phyloP scores from a whole-genome alignment of 2,888 invertebrate genomes.

The Bimastos eiseni region DNA sequence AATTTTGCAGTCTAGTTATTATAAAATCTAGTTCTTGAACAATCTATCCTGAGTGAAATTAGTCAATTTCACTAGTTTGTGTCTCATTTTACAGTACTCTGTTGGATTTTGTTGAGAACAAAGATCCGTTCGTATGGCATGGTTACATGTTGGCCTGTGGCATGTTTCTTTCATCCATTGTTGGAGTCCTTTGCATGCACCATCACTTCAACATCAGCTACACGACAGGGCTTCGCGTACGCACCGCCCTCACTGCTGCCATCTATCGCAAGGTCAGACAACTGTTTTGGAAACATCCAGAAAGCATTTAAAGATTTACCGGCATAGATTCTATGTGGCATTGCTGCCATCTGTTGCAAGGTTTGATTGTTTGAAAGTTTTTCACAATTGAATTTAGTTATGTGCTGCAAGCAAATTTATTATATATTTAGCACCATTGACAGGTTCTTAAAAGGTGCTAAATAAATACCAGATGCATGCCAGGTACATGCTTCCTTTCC shows the following conservation, averaged over 20 bases:
- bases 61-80: too few species aligned
- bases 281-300: neutral
- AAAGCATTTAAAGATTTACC: neutral
- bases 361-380: too few species aligned
- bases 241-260: conserved; percentile 42
- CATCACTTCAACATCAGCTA: conserved; percentile 42
- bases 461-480: too few species aligned
- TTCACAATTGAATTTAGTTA: too few species aligned
- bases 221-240: conserved; percentile 39
- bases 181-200: conserved; percentile 37
- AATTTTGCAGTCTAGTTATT: too few species aligned
- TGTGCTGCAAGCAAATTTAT: too few species aligned
- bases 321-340: neutral
- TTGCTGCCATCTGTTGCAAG: too few species aligned
- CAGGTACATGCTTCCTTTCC: too few species aligned
- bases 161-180: conserved; percentile 40
- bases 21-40: too few species aligned
- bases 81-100: conserved; percentile 34
- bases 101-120: conserved; percentile 38
- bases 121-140: conserved; percentile 41
- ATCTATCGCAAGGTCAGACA: conserved; percentile 45
- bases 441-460: too few species aligned
- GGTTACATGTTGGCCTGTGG: conserved; percentile 39
- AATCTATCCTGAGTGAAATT: too few species aligned
- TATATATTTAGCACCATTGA: too few species aligned